phyloP scores from a whole-genome alignment of 2,888 invertebrate species.

The Epistrophella euchroma region DNA sequence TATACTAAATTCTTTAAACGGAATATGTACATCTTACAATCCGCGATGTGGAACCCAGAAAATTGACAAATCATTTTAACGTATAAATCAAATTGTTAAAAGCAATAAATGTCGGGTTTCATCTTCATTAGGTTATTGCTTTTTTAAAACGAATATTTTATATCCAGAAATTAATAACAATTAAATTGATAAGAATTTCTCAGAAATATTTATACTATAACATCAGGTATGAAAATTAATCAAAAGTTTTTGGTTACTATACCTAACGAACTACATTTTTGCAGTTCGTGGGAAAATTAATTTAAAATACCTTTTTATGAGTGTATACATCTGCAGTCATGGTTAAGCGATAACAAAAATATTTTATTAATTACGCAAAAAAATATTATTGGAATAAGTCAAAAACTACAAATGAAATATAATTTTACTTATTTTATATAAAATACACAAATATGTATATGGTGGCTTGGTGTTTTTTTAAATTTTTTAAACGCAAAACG shows the following conservation, averaged over 20 bases:
- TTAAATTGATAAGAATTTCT: not conserved
- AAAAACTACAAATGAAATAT: not conserved
- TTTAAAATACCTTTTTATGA: not conserved
- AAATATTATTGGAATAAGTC: not conserved
- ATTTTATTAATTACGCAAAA: not conserved
- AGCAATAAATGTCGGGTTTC: not conserved
- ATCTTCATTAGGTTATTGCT: not conserved
- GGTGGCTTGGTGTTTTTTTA: not conserved
- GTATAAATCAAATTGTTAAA: not conserved
- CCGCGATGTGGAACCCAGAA: not conserved
- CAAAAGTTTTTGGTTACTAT: not conserved
- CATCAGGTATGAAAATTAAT: not conserved
- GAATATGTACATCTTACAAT: too few species aligned
- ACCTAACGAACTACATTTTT: too few species aligned
- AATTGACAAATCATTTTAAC: not conserved
- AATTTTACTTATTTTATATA: not conserved
- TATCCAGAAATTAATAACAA: too few species aligned
- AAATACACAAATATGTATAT: not conserved
- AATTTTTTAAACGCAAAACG: not conserved
- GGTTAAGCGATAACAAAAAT: not conserved
- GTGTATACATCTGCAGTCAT: not conserved
- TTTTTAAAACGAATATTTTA: not conserved
- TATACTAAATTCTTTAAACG: too few species aligned
- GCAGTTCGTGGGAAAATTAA: too few species aligned
- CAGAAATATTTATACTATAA: not conserved